Evolutionary conservation across 2,797 vertebrate species (phyloP).

Genomic region (Myiotriccus ornatus): DNA sequence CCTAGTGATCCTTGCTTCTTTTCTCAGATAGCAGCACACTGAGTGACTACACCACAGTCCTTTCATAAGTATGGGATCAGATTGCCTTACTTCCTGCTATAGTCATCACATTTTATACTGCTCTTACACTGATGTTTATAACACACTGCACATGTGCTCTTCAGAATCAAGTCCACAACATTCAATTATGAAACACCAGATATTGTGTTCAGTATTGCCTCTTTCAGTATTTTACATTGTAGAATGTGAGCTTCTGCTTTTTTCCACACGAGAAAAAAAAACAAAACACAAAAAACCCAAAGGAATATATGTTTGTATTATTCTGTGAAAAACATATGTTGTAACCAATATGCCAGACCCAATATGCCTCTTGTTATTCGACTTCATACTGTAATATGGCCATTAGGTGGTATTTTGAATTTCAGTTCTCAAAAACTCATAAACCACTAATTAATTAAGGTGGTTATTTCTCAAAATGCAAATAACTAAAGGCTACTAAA

Average conservation of each 20-base stretch:
- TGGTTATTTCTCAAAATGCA: conserved; percentile 46
- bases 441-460: conserved; percentile 45
- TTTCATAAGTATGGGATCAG: neutral
- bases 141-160: neutral
- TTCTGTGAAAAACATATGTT: neutral
- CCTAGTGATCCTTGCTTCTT: neutral
- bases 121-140: neutral
- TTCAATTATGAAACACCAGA: neutral
- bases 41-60: neutral
- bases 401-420: neutral
- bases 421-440: neutral
- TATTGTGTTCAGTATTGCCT: neutral
- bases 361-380: neutral
- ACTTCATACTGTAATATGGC: neutral
- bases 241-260: neutral
- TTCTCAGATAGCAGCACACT: neutral
- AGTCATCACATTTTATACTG: neutral
- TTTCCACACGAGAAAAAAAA: neutral
- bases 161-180: neutral
- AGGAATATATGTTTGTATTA: neutral
- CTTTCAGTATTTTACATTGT: neutral
- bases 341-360: neutral
- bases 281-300: neutral
- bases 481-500: conserved; percentile 63
- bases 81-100: neutral